A percentile compares a stretch with the other conserved stretches of the same genome.
These are phyloP conservation scores for Thamnaconus septentrionalis DNA, from an alignment of 2,113 vertebrate genomes.

Conservation along the genomic window DNA sequence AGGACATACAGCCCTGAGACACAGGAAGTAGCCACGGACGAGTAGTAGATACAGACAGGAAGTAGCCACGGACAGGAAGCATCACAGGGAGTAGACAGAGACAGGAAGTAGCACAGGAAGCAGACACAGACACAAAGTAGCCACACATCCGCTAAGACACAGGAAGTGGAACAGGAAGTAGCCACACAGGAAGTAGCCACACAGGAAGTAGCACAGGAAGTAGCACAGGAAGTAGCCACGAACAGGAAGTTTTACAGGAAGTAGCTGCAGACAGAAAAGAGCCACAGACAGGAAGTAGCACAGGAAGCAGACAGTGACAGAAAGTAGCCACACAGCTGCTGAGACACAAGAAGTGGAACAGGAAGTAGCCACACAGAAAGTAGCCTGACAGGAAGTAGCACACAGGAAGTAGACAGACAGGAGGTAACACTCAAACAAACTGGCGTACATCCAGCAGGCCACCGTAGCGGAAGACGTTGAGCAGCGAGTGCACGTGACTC, in stretches of 20 bases:
- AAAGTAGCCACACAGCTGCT: too few species aligned
- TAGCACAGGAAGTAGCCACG: neutral
- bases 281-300: neutral
- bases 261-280: neutral
- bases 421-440: slow-evolving; percentile 27
- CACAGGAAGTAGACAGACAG: neutral
- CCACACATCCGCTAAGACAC: too few species aligned
- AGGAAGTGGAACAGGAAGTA: too few species aligned
- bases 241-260: too few species aligned
- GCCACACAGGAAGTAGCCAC: too few species aligned
- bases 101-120: neutral
- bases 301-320: neutral
- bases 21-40: neutral
- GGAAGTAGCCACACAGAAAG: too few species aligned
- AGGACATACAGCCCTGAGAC: slow-evolving; percentile 16
- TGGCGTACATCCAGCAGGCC: slow-evolving; percentile 87
- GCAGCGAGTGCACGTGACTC: slow-evolving; percentile 95
- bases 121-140: neutral
- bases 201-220: slow-evolving; percentile 16
- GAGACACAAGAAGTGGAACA: too few species aligned
- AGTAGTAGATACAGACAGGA: neutral
- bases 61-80: too few species aligned
- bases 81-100: neutral
- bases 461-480: slow-evolving; percentile 95
- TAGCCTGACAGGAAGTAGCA: neutral